These are phyloP conservation scores for Colossoma macropomum DNA, from an alignment of 2,113 vertebrate genomes.

Conservation along the genomic window DNA sequence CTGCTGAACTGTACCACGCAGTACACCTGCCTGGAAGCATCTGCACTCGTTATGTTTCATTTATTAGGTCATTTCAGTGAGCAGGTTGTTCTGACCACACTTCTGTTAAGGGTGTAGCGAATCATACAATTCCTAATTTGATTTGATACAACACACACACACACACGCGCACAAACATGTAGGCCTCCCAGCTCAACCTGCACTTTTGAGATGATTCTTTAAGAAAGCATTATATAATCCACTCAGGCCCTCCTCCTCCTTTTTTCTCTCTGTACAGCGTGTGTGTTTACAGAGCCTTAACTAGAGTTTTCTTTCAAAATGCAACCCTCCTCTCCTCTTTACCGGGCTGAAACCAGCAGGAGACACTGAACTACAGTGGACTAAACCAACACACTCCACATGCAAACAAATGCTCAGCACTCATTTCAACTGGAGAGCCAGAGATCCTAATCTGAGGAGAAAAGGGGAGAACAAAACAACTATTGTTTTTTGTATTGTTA, in stretches of 20 bases:
- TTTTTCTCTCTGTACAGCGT: background rate
- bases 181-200: background rate
- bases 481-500: no score
- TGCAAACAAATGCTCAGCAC: background rate
- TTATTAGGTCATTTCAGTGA: no score
- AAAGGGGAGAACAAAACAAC: no score
- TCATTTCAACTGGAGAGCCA: no score
- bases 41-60: no score
- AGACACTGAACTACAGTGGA: slow-evolving; percentile 21
- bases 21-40: no score
- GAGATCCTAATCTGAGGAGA: no score
- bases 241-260: background rate
- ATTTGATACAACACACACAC: no score
- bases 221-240: background rate
- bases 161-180: background rate
- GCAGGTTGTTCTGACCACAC: no score
- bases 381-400: background rate
- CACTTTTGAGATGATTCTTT: background rate
- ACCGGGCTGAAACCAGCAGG: background rate
- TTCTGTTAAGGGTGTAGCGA: no score
- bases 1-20: no score
- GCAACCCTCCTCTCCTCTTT: slow-evolving; percentile 10
- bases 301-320: background rate
- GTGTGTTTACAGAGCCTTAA: slow-evolving; percentile 9
- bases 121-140: no score